Base-by-base conservation (phyloP, 2,797 vertebrate genomes). In the Poliocrania exsul region DNA sequence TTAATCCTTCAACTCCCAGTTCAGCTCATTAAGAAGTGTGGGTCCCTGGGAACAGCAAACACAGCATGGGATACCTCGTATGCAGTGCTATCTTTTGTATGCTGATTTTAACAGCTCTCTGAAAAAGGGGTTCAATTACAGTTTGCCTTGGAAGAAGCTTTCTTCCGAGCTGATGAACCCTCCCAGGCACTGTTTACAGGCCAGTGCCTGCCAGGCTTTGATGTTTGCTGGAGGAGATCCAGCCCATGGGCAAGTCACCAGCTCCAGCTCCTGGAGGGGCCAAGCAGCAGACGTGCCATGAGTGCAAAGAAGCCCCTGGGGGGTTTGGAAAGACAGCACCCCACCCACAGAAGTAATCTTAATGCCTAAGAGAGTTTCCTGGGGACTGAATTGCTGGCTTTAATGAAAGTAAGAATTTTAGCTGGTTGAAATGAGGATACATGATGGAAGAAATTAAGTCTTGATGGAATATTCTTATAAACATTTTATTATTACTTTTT, bases 401-500 rank as follows among this genome's bases (percentile, higher is more conserved):
- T 65, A 89, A 61, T 80, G 66, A 81, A 92, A 94, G 42, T 15
- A 86, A 75, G 26, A 51, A 82, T 53, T 81, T 79, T 73, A 83
- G n/a, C 56, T 53, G 53, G n/a, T 86, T 94, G 64, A 90, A 96
- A 83, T 70, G 58, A 93, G 26, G 66, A 50, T 78, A 61, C 8
- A 5, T 11, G 23, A 46, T 64, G 28, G 66, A 33, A 50, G 42
- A 93, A 88, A 57, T 54, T 66, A 64, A 60, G 60, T 70, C 50
- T 70, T 81, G 75, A 80, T 66, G 40, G 65, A 88, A 89, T 69
- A 81, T 64, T 86, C 35, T 66, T 86, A 75, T 80, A 71, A 94
- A 80, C 29, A 49, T 51, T 89, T 93, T 72, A 84, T 93, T 87
- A 83, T 58, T 88, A 54, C 54, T 75, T 86, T 93, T 93, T 21